Base-by-base conservation (phyloP, 2,888 invertebrate genomes). In the Lasiommata megera region DNA sequence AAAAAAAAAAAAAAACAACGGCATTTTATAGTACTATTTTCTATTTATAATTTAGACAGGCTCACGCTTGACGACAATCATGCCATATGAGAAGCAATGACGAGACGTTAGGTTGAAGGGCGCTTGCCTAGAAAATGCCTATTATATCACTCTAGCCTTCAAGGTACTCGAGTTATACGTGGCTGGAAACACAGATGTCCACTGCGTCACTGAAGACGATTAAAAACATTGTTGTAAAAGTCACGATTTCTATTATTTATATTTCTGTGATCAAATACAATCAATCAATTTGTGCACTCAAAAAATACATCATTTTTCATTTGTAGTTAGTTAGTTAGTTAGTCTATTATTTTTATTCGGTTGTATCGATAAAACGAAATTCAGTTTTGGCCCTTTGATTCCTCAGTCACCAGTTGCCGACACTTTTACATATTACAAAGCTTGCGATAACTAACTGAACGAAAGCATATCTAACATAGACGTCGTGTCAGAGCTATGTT, bases 401-500 rank as follows among this genome's bases (percentile, higher is more conserved):
- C 82, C 36, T 84, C 87, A 88, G 87, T 87, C 86, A 80, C 84
- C 88, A 84, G 84, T 86, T 84, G 85, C 83, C 80, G 84, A 68
- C 68, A 69, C 67, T 67, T 68, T 64, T 7, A 44, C 58, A 81
- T 83, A 83, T 75, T 73, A 87, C 80, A 88, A 86, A 88, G 87
- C 88, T 84, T 84, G 89, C 88, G 80, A 79, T 84, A 81, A 79
- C 78, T 69, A 82, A 84, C 84, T 68, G 86, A 89, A 84, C 71
- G 79, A 79, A 84, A 87, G 86, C 85, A 81, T 86, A 88, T 80
- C 88, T 88, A 88, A 87, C 87, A 80, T 84, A 87, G 81, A 82
- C 81, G 80, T n/a, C n/a, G n/a, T 84, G 84, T 88, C 85, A 87
- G 87, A 89, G 87, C 86, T 86, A 87, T 84, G 82, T 78, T 80